Evolutionary conservation across 2,797 vertebrate species (phyloP).

Genomic region (Tachyglossus aculeatus): DNA sequence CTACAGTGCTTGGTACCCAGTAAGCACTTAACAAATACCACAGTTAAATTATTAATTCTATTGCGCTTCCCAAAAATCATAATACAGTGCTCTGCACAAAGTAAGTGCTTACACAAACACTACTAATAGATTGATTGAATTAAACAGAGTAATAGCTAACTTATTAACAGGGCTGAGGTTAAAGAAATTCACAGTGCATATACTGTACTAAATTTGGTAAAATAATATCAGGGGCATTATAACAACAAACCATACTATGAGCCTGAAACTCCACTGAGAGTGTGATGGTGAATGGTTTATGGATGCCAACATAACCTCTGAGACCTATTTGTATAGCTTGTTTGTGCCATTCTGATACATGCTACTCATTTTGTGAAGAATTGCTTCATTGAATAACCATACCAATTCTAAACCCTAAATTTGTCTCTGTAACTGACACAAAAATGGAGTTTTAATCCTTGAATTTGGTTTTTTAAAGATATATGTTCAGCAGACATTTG

Average conservation of each 20-base stretch:
- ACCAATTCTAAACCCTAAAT: slow-evolving; percentile 17
- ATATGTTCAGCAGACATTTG: slow-evolving; percentile 9
- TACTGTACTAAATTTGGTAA: slow-evolving; percentile 52
- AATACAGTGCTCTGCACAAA: too few species aligned
- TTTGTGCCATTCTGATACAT: slow-evolving; percentile 49
- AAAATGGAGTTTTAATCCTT: background rate
- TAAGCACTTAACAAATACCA: too few species aligned
- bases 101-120: too few species aligned
- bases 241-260: slow-evolving; percentile 66
- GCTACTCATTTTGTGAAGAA: slow-evolving; percentile 61
- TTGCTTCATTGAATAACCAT: slow-evolving; percentile 23
- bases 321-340: slow-evolving; percentile 62
- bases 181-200: slow-evolving; percentile 62
- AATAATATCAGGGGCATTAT: slow-evolving; percentile 65
- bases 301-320: slow-evolving; percentile 58
- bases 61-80: too few species aligned
- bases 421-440: slow-evolving; percentile 21
- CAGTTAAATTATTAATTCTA: too few species aligned
- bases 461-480: background rate
- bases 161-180: slow-evolving; percentile 58
- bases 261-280: slow-evolving; percentile 45
- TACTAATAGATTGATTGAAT: too few species aligned
- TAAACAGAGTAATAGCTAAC: too few species aligned
- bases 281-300: slow-evolving; percentile 59
- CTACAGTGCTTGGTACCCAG: too few species aligned